Evolutionary conservation across 2,113 vertebrate genomes (phyloP), one percentile per base, ranked within the genome.

Genomic region (Neodon shergylaensis): DNA sequence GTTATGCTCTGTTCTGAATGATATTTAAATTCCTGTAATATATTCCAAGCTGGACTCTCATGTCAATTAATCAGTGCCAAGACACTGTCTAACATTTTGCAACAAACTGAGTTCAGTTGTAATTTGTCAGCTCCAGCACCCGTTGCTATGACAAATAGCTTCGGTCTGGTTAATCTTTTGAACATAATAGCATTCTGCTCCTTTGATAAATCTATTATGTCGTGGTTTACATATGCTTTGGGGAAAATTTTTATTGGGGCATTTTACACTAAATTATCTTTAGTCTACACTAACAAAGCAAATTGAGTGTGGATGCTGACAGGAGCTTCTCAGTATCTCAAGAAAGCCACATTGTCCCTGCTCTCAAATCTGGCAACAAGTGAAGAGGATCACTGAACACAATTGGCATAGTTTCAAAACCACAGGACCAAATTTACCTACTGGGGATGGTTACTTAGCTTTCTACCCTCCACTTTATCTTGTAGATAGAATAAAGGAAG

Each of bases 131-230:
- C 88, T 58, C 17, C 2, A 94, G 76, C 58, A 97, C 93, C 89
- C 89, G n/a, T 79, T 96, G 82, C 79, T 95, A 95, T 82, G 97
- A 95, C 39, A 52, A 91, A 95, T 74, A 96, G 96, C 97, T 96
- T 95, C 1, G 0, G 94, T 94, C 92, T 97, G 87, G 90, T 54
- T 90, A 92, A 92, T 94, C 94, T 96, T 96, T 96, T 94, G 92
- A 98, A 96, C 68, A 97, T n/a, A 93, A 39, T 26, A 96, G 61
- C 85, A 86, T 94, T 90, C 95, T 92, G 73, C 21, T 94, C 81
- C 77, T 97, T 97, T 96, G 90, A 84, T 95, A 97, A 92, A 94
- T 97, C 94, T 97, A 90, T 94, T 95, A 96, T 58, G 97, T n/a
- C 12, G 8, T n/a, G 94, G 79, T 90, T 97, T 95, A 73, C 66